Evolutionary conservation across 2,888 invertebrate genomes (phyloP).

Genomic region (Syrista parreyssii): DNA sequence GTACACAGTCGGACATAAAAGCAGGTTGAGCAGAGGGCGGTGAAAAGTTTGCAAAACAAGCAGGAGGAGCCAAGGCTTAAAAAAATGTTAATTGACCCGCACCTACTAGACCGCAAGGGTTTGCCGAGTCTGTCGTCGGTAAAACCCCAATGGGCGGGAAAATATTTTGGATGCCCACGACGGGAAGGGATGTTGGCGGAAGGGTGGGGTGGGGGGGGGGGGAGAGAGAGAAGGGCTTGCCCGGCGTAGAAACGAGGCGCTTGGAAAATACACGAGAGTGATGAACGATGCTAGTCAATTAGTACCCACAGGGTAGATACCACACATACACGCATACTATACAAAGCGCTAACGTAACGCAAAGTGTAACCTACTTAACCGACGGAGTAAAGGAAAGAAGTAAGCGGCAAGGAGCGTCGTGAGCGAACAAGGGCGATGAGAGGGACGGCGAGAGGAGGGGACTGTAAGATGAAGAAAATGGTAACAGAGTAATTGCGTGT

Average conservation of each 20-base stretch:
- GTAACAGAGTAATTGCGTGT: conserved; percentile 36
- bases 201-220: neutral
- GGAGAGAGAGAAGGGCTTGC: neutral
- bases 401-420: conserved; percentile 3
- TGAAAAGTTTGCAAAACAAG: neutral
- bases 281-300: conserved; percentile 67
- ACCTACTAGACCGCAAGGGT: neutral
- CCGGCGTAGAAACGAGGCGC: neutral
- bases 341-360: neutral
- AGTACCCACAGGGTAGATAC: conserved; percentile 50
- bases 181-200: neutral
- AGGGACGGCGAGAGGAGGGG: neutral
- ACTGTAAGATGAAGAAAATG: conserved; percentile 16
- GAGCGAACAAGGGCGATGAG: neutral
- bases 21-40: neutral
- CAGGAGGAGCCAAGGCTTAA: neutral
- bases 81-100: neutral
- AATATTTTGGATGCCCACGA: neutral
- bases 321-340: neutral
- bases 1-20: no score
- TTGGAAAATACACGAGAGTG: conserved; percentile 45
- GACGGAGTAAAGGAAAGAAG: conserved; percentile 15
- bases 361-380: conserved; percentile 22
- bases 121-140: neutral
- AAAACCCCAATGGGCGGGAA: neutral